Conservation (phyloP, 2,797 vertebrate genomes). For the Sciurus vulgaris region DNA sequence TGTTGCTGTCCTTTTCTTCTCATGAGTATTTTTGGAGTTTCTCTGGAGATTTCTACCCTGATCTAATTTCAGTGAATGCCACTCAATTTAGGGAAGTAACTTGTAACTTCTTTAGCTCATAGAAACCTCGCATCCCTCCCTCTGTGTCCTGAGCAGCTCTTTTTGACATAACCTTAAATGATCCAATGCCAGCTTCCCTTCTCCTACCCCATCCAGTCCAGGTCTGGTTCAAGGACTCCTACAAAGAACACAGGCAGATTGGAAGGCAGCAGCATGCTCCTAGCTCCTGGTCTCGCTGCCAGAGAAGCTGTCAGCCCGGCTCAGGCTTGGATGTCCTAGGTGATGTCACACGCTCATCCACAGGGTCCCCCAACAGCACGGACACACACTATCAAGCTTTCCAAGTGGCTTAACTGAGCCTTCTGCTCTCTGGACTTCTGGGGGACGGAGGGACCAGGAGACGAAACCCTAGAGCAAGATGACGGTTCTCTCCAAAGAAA, state of each 20-base stretch:
- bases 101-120: background rate
- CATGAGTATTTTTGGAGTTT: background rate
- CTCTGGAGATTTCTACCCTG: background rate
- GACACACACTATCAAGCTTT: background rate
- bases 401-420: background rate
- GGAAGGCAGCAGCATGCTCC: background rate
- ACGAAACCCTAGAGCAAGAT: background rate
- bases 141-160: background rate
- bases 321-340: background rate
- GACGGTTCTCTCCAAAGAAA: background rate
- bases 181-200: background rate
- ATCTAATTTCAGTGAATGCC: background rate
- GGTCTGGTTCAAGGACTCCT: background rate
- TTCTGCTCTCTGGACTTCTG: background rate
- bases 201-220: no score
- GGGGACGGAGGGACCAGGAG: background rate
- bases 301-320: background rate
- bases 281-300: background rate
- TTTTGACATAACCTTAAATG: background rate
- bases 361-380: background rate
- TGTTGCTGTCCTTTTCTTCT: background rate
- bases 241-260: background rate
- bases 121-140: background rate
- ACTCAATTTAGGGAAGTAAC: background rate
- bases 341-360: background rate